A percentile compares a stretch with the other conserved stretches of the same genome.
Evolutionary conservation across 2,888 invertebrate species (phyloP).

Genomic region (Diloba caeruleocephala): DNA sequence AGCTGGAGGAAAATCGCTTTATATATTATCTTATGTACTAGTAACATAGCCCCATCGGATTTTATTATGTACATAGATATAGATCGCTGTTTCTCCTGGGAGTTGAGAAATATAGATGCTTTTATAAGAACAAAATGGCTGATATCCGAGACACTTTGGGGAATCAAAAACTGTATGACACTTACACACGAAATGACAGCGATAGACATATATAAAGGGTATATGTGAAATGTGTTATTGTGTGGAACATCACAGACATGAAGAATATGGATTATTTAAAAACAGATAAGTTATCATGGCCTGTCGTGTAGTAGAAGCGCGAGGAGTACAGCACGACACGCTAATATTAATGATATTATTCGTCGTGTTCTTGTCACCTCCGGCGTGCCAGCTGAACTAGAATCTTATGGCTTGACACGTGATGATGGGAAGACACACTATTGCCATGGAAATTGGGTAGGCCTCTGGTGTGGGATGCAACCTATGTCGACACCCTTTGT

Average conservation of each 20-base stretch:
- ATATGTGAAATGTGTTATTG: slow-evolving; percentile 7
- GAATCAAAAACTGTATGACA: slow-evolving; percentile 35
- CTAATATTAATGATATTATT: too few species aligned
- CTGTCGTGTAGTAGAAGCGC: too few species aligned
- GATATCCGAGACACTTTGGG: slow-evolving; percentile 49
- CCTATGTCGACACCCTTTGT: too few species aligned
- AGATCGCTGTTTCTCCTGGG: slow-evolving; percentile 27
- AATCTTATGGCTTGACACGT: too few species aligned
- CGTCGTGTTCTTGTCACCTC: too few species aligned
- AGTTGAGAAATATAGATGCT: slow-evolving; percentile 41
- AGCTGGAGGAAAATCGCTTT: slow-evolving; percentile 28
- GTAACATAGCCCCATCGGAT: slow-evolving; percentile 38
- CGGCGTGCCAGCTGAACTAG: too few species aligned
- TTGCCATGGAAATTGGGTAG: too few species aligned
- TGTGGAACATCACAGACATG: neutral
- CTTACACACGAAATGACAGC: slow-evolving; percentile 24
- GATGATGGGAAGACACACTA: too few species aligned
- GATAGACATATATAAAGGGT: slow-evolving; percentile 9
- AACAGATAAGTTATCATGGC: too few species aligned
- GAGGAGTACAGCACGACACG: too few species aligned
- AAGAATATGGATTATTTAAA: too few species aligned
- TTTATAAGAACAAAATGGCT: slow-evolving; percentile 40
- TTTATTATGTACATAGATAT: slow-evolving; percentile 45
- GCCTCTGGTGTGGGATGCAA: too few species aligned
- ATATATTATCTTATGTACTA: slow-evolving; percentile 29